Conservation (phyloP, 1,140 invertebrate genomes). For the Fopius arisanus region DNA sequence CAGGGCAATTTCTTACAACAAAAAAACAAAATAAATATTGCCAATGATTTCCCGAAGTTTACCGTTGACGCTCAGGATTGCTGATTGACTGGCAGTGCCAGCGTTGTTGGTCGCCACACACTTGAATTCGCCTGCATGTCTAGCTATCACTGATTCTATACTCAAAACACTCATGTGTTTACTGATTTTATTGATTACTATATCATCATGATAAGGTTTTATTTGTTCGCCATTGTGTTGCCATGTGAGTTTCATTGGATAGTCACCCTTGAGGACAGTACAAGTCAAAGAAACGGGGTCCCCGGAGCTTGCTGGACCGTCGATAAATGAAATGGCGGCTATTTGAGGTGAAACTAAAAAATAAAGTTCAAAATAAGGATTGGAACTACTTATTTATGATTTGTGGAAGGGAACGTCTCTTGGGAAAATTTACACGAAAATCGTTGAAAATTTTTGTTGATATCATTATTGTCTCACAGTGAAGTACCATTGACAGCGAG, state of each 20-base stretch:
- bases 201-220: constrained; percentile 62
- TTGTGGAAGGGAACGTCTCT: constrained; percentile 18
- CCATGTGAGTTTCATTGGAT: constrained; percentile 71
- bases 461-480: neutral
- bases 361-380: neutral
- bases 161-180: constrained; percentile 76
- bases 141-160: constrained; percentile 73
- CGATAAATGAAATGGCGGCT: constrained; percentile 68
- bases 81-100: constrained; percentile 70
- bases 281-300: constrained; percentile 69
- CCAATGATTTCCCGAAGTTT: constrained; percentile 28
- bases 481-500: constrained; percentile 73
- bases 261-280: constrained; percentile 71
- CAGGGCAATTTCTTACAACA: neutral
- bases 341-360: constrained; percentile 69
- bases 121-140: constrained; percentile 78
- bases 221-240: constrained; percentile 68
- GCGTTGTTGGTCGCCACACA: constrained; percentile 76
- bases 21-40: neutral
- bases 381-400: neutral
- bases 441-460: neutral
- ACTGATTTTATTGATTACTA: constrained; percentile 71
- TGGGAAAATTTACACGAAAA: neutral
- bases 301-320: constrained; percentile 67
- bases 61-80: constrained; percentile 79